Percentiles rank a stretch among this genome's conserved stretches.
Evolutionary conservation across 2,797 vertebrate species (phyloP).

Genomic region (Smutsia gigantea): DNA sequence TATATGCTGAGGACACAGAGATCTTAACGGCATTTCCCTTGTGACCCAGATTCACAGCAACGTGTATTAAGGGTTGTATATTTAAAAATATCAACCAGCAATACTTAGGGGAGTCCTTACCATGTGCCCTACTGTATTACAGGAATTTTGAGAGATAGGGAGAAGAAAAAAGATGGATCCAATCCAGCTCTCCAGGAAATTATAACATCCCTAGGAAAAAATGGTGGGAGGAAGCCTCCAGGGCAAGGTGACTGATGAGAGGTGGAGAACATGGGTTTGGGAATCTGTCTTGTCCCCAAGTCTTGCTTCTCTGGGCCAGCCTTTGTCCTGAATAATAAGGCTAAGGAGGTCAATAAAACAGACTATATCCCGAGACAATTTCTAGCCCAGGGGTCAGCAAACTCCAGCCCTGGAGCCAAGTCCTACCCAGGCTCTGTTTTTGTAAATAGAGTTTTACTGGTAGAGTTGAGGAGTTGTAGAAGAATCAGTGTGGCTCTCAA

Average conservation of each 20-base stretch:
- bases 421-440: neutral
- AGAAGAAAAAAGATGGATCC: neutral
- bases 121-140: neutral
- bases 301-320: neutral
- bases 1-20: conserved; percentile 26
- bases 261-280: neutral
- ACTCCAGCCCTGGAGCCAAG: neutral
- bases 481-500: neutral
- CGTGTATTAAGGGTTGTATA: neutral
- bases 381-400: neutral
- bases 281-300: neutral
- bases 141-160: neutral
- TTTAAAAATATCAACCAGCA: conserved; percentile 25
- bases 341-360: neutral
- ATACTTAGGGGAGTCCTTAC: conserved; percentile 43
- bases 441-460: neutral
- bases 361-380: neutral
- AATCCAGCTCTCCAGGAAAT: neutral
- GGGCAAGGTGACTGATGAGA: neutral
- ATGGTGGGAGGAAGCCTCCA: neutral
- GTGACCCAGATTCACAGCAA: conserved; percentile 58
- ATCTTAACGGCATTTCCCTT: conserved; percentile 8
- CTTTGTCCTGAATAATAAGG: neutral
- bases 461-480: neutral
- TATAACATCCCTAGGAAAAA: neutral